Percentiles rank a stretch among this genome's conserved stretches.
Conservation (phyloP, 2,888 invertebrate species). For the Nebria brevicollis region DNA sequence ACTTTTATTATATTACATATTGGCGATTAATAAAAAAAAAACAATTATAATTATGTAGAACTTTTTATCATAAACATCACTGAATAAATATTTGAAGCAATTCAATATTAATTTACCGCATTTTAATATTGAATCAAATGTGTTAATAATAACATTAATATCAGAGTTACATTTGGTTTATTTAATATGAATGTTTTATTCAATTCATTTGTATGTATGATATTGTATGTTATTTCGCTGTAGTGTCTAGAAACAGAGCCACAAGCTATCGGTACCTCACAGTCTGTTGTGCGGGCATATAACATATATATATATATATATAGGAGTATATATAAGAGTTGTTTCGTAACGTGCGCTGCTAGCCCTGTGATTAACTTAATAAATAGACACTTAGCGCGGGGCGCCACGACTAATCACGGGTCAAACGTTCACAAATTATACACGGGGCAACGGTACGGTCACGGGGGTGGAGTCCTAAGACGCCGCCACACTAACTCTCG, state of each 20-base stretch:
- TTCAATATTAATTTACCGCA: too few species aligned
- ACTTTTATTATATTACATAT: too few species aligned
- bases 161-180: too few species aligned
- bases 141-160: too few species aligned
- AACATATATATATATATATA: background rate
- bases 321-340: background rate
- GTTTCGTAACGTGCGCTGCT: constrained; percentile 8
- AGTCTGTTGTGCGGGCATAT: constrained; percentile 4
- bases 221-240: background rate
- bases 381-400: constrained; percentile 60
- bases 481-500: constrained; percentile 28
- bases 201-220: background rate
- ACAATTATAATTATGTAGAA: too few species aligned
- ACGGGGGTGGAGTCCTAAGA: constrained; percentile 20
- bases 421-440: constrained; percentile 47
- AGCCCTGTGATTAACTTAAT: constrained; percentile 63
- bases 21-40: too few species aligned
- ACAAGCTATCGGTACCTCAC: constrained; percentile 16
- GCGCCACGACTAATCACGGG: constrained; percentile 46
- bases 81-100: too few species aligned
- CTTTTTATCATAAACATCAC: too few species aligned
- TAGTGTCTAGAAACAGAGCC: background rate
- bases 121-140: too few species aligned
- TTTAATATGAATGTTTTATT: background rate
- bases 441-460: constrained; percentile 21